Conservation (phyloP, 2,113 vertebrate species). For the Trematocara macrostoma region DNA sequence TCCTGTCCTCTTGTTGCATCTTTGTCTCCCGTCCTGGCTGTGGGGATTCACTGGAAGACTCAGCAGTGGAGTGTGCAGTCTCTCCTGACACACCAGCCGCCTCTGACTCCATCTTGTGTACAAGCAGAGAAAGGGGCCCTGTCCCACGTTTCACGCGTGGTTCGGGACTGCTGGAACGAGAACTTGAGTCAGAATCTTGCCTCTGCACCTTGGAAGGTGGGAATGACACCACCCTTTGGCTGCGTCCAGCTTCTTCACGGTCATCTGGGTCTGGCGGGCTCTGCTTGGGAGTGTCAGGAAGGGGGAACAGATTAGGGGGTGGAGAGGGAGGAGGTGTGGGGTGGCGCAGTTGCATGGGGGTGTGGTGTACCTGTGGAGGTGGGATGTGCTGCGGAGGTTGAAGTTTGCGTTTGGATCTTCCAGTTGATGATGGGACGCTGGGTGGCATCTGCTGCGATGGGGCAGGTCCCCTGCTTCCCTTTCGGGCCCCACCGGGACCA, state of each 20-base stretch:
- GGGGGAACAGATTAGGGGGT: slow-evolving; percentile 70
- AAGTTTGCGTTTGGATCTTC: slow-evolving; percentile 71
- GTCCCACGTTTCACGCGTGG: slow-evolving; percentile 45
- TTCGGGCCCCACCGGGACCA: slow-evolving; percentile 10
- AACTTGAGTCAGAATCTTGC: slow-evolving; percentile 72
- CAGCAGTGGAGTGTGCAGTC: background rate
- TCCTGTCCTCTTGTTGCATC: slow-evolving; percentile 1
- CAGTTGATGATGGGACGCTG: slow-evolving; percentile 16
- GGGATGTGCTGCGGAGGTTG: slow-evolving; percentile 77
- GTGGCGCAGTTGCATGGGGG: slow-evolving; percentile 72
- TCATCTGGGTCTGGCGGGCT: slow-evolving; percentile 71
- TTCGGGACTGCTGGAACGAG: slow-evolving; percentile 75
- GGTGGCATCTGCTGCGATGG: slow-evolving; percentile 39
- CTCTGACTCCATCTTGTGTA: slow-evolving; percentile 76
- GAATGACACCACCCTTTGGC: background rate
- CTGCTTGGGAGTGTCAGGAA: slow-evolving; percentile 79
- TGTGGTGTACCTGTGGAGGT: slow-evolving; percentile 64
- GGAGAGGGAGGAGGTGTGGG: slow-evolving; percentile 77
- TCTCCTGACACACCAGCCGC: slow-evolving; percentile 28
- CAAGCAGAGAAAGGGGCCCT: slow-evolving; percentile 72
- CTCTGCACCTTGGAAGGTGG: slow-evolving; percentile 45
- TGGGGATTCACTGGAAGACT: slow-evolving; percentile 10
- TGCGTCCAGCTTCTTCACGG: slow-evolving; percentile 20
- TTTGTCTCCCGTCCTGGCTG: slow-evolving; percentile 11
- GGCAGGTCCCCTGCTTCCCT: slow-evolving; percentile 25